A percentile compares a stretch with the other conserved stretches of the same genome.
Conservation (phyloP, 2,113 vertebrate genomes). For the Dunckerocampus dactyliophorus region DNA sequence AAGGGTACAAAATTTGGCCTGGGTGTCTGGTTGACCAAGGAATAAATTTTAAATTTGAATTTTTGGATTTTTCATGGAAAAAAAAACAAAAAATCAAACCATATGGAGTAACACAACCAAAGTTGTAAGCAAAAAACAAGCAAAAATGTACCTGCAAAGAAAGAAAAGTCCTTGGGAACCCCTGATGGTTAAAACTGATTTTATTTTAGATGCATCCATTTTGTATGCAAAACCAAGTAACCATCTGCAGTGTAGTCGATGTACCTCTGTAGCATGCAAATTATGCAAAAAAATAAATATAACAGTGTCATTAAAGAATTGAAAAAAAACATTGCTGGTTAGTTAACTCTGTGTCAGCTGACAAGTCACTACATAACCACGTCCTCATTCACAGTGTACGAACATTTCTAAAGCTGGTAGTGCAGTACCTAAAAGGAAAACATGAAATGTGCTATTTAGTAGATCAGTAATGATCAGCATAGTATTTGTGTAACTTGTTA, state of each 20-base stretch:
- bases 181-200: not conserved
- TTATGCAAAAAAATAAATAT: not conserved
- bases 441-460: not conserved
- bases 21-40: too few relatives aligned
- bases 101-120: too few relatives aligned
- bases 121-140: too few relatives aligned
- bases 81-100: too few relatives aligned
- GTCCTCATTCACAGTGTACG: constrained; percentile 13
- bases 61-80: too few relatives aligned
- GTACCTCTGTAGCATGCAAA: not conserved
- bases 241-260: not conserved
- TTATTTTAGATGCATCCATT: not conserved
- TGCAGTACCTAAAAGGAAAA: not conserved
- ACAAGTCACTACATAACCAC: not conserved
- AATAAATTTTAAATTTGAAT: too few relatives aligned
- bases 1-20: too few relatives aligned
- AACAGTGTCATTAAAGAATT: not conserved
- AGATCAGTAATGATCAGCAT: too few relatives aligned
- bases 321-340: not conserved
- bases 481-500: not conserved
- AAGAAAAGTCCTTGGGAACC: too few relatives aligned
- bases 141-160: too few relatives aligned
- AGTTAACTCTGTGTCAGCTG: not conserved
- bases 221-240: not conserved
- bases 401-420: constrained; percentile 9